These are phyloP conservation scores for Neria commutata DNA, from an alignment of 2,888 invertebrate genomes.

Conservation along the genomic window DNA sequence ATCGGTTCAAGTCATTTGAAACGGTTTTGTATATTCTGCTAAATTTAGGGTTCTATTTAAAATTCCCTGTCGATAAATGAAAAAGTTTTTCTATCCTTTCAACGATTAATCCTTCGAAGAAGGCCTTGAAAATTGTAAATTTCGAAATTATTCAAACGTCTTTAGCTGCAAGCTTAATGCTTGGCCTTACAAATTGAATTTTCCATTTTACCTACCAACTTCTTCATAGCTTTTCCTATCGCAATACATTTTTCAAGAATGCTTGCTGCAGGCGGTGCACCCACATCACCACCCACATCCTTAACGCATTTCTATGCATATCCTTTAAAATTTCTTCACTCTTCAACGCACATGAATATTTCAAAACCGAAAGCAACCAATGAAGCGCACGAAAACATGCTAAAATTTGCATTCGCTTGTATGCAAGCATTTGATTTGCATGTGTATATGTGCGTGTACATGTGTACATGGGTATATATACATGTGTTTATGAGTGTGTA, in stretches of 20 bases:
- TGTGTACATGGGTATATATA: constrained; percentile 7
- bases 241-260: neutral
- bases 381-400: constrained; percentile 29
- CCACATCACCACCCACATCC: neutral
- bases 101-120: no score
- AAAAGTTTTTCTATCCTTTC: no score
- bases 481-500: constrained; percentile 37
- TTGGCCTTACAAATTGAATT: neutral
- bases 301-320: neutral
- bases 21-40: no score
- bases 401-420: constrained; percentile 11
- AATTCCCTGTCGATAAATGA: no score
- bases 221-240: neutral
- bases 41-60: no score
- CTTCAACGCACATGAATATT: neutral
- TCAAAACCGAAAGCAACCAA: constrained; percentile 24
- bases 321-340: no score
- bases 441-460: constrained; percentile 8
- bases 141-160: no score
- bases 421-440: neutral
- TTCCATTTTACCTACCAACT: neutral
- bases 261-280: neutral
- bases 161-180: no score
- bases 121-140: no score
- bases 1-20: no score